A percentile compares a stretch with the other conserved stretches of the same genome.
Conservation (phyloP, 2,888 invertebrate species). For the Homarus gammarus region DNA sequence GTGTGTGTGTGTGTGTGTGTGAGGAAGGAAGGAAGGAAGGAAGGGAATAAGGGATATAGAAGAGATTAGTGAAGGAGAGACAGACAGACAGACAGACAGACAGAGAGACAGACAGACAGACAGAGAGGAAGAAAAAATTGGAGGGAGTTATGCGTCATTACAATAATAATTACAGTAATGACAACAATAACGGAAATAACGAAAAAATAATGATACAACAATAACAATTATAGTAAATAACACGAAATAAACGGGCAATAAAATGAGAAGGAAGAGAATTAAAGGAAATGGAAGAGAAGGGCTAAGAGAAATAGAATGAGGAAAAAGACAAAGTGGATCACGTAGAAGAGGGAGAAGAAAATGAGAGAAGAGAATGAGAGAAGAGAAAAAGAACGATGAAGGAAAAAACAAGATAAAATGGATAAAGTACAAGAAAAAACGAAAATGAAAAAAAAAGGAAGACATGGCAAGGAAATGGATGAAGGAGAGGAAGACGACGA, state of each 20-base stretch:
- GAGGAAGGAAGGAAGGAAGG: too few species aligned
- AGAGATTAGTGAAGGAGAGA: not conserved
- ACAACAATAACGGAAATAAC: too few species aligned
- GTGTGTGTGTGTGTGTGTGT: not conserved
- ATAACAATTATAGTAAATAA: not conserved
- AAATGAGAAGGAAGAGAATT: not conserved
- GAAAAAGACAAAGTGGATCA: not conserved
- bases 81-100: not conserved
- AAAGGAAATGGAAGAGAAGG: not conserved
- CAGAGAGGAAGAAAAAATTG: not conserved
- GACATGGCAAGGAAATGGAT: not conserved
- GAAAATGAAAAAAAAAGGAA: not conserved
- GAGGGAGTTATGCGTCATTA: too few species aligned
- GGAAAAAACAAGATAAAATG: not conserved
- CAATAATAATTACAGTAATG: too few species aligned
- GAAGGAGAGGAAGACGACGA: not conserved
- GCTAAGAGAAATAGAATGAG: not conserved
- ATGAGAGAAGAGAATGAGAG: not conserved
- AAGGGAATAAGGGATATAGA: not conserved
- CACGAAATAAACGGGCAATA: not conserved
- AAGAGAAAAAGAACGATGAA: not conserved
- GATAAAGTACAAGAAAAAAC: not conserved
- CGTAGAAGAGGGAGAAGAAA: not conserved
- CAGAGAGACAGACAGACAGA: too few species aligned
- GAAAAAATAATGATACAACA: not conserved